These are phyloP conservation scores for Aphis gossypii DNA, from an alignment of 1,140 invertebrate genomes.

Conservation along the genomic window DNA sequence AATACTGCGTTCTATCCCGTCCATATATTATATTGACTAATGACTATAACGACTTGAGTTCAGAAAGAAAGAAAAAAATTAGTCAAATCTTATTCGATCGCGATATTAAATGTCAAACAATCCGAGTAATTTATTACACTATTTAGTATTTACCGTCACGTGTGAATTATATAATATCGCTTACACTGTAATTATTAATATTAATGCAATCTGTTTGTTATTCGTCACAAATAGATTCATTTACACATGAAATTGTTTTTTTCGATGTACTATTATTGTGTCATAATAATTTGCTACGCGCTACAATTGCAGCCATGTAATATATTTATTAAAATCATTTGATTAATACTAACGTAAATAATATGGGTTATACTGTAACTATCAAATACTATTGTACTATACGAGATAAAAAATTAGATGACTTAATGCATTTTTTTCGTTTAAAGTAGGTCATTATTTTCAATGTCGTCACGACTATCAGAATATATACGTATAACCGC, in stretches of 20 bases:
- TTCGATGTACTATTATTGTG: background rate
- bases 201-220: constrained; percentile 5
- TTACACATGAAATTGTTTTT: background rate
- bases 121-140: background rate
- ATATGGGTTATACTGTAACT: background rate
- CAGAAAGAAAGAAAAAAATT: background rate
- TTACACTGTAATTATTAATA: background rate
- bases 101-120: background rate
- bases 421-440: background rate
- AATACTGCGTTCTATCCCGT: background rate
- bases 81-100: background rate
- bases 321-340: background rate
- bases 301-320: no score
- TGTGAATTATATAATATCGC: background rate
- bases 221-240: background rate
- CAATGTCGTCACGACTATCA: background rate
- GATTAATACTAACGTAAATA: background rate
- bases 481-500: background rate
- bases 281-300: background rate
- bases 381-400: background rate
- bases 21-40: background rate
- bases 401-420: background rate
- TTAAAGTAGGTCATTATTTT: constrained; percentile 4
- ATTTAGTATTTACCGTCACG: background rate
- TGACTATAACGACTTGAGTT: background rate